These are phyloP conservation scores for Ornithorhynchus anatinus DNA, from an alignment of 2,113 vertebrate species.

Conservation along the genomic window DNA sequence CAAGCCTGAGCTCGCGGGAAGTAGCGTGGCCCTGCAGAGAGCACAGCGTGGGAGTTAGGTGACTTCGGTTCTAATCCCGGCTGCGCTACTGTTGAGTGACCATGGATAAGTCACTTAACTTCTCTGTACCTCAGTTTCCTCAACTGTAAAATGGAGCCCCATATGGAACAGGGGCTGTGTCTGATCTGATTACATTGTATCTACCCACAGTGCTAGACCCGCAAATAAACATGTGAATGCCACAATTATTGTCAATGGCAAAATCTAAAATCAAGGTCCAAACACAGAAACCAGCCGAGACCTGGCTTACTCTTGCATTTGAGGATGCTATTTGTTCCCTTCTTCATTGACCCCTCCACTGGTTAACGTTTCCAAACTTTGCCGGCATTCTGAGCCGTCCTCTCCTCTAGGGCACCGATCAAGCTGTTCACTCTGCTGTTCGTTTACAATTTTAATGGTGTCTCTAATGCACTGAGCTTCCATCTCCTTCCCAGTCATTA, in stretches of 20 bases:
- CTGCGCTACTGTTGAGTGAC: no score
- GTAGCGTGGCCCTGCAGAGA: no score
- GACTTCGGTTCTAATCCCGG: no score
- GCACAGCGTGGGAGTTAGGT: no score
- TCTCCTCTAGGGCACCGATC: constrained; percentile 18
- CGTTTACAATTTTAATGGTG: constrained; percentile 40
- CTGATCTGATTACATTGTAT: no score
- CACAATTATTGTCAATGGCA: background rate
- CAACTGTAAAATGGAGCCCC: no score
- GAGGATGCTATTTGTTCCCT: background rate
- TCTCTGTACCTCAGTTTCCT: no score
- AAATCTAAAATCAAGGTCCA: background rate
- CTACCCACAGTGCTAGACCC: no score
- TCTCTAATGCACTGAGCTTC: constrained; percentile 35
- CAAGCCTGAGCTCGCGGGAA: no score
- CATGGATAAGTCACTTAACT: no score
- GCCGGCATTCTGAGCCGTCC: background rate
- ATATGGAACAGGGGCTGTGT: no score
- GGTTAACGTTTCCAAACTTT: constrained; percentile 33
- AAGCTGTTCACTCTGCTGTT: background rate
- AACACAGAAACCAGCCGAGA: background rate
- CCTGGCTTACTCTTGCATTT: background rate
- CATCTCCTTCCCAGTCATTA: constrained; percentile 43
- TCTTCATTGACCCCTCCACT: background rate
- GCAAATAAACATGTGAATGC: no score